Evolutionary conservation across 2,113 vertebrate genomes (phyloP).

Genomic region (Ornithorhynchus anatinus): DNA sequence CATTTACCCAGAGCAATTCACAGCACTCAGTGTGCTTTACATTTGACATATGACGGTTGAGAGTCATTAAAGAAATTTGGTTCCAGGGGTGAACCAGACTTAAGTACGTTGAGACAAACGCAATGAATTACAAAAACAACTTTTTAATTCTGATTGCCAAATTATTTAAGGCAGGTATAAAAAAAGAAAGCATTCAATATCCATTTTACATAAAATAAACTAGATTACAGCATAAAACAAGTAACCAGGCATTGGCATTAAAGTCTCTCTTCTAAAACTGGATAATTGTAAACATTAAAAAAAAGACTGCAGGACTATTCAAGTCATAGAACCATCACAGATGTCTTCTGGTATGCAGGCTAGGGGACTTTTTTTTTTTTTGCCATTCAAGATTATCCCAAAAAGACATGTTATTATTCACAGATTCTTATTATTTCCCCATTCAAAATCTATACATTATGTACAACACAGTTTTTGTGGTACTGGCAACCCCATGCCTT

Average conservation of each 20-base stretch:
- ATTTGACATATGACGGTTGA: background rate
- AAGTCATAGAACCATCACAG: constrained; percentile 95
- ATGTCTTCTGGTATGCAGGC: constrained; percentile 86
- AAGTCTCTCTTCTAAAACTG: constrained; percentile 87
- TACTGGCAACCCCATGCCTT: constrained; percentile 86
- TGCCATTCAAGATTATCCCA: constrained; percentile 85
- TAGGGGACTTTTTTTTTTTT: constrained; percentile 83
- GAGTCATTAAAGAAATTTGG: background rate
- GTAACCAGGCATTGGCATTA: constrained; percentile 88
- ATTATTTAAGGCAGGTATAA: constrained; percentile 99
- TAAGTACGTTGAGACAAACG: constrained; percentile 52
- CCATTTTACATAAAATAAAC: constrained; percentile 89
- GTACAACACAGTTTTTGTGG: constrained; percentile 94
- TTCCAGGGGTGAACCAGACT: constrained; percentile 13
- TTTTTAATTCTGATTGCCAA: constrained; percentile 97
- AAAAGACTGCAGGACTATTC: constrained; percentile 92
- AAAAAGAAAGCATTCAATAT: constrained; percentile 93
- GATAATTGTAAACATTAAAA: constrained; percentile 95
- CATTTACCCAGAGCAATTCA: background rate
- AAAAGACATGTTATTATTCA: constrained; percentile 85
- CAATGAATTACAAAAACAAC: constrained; percentile 79
- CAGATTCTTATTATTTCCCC: constrained; percentile 89
- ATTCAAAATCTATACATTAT: constrained; percentile 93
- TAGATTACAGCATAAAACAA: constrained; percentile 89
- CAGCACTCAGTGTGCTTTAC: too few species aligned